These are phyloP conservation scores for Cyclophora albipunctata DNA, from an alignment of 2,888 invertebrate species.

Conservation along the genomic window DNA sequence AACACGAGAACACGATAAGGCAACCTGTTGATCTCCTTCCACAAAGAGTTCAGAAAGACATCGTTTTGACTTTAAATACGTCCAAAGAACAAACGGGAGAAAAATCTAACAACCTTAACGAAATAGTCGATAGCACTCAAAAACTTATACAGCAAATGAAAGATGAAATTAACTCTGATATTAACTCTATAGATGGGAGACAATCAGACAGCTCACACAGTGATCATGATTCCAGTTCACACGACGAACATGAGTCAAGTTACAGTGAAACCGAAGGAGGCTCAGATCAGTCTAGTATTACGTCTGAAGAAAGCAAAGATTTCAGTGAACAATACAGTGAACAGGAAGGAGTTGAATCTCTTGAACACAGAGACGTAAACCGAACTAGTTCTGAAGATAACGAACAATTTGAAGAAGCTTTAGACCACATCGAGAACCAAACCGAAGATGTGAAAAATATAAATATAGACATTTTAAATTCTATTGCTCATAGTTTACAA, in stretches of 20 bases:
- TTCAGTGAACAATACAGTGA: constrained; percentile 38
- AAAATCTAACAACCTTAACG: constrained; percentile 56
- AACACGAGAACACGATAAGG: no score
- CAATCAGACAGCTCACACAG: constrained; percentile 58
- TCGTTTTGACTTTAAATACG: not conserved
- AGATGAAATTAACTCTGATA: constrained; percentile 77
- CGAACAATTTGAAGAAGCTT: constrained; percentile 67
- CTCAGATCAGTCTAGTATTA: constrained; percentile 45
- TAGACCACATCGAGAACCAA: constrained; percentile 60
- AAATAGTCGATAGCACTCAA: constrained; percentile 77
- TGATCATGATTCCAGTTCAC: constrained; percentile 53
- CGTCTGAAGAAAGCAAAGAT: constrained; percentile 52
- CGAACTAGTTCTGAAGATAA: constrained; percentile 65
- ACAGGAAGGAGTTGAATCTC: not conserved
- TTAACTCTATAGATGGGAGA: constrained; percentile 64
- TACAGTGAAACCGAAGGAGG: constrained; percentile 61
- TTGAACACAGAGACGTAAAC: no score
- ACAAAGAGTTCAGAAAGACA: no score
- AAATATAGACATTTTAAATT: constrained; percentile 62
- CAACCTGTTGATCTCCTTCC: no score
- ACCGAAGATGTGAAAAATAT: constrained; percentile 48
- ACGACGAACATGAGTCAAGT: constrained; percentile 62
- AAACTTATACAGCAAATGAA: constrained; percentile 79
- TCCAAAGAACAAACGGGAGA: constrained; percentile 26
- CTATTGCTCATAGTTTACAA: constrained; percentile 62